Conservation (phyloP, 2,113 vertebrate species). For the Rhodinocichla rosea region DNA sequence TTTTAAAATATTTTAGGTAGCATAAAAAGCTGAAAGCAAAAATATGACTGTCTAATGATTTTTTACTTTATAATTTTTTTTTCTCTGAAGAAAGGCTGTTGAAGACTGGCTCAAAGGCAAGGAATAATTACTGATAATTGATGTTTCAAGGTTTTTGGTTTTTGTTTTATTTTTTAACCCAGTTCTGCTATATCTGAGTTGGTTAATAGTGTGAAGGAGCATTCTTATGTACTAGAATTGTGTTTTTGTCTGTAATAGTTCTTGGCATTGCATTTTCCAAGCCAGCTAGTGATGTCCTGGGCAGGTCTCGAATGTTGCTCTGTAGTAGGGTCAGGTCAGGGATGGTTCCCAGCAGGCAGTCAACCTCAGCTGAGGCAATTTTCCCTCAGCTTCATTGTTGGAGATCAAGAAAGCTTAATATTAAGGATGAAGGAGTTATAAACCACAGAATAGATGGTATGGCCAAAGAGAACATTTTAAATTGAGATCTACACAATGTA, state of each 20-base stretch:
- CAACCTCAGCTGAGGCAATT: neutral
- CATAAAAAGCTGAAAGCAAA: neutral
- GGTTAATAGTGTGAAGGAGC: neutral
- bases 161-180: neutral
- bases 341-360: neutral
- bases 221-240: neutral
- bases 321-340: neutral
- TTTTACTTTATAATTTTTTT: neutral
- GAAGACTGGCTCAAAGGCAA: neutral
- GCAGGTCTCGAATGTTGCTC: rapidly evolving
- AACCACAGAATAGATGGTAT: neutral
- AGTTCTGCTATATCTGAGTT: neutral
- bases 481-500: neutral
- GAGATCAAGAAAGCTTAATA: neutral
- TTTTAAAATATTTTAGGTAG: neutral
- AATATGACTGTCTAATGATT: neutral
- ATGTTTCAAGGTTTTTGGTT: neutral
- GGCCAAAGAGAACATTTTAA: neutral
- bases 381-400: neutral
- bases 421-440: neutral
- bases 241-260: neutral
- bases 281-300: neutral
- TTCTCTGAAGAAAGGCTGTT: neutral
- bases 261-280: neutral
- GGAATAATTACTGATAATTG: neutral